Evolutionary conservation across 2,888 invertebrate species (phyloP).

Genomic region (Furcula furcula): DNA sequence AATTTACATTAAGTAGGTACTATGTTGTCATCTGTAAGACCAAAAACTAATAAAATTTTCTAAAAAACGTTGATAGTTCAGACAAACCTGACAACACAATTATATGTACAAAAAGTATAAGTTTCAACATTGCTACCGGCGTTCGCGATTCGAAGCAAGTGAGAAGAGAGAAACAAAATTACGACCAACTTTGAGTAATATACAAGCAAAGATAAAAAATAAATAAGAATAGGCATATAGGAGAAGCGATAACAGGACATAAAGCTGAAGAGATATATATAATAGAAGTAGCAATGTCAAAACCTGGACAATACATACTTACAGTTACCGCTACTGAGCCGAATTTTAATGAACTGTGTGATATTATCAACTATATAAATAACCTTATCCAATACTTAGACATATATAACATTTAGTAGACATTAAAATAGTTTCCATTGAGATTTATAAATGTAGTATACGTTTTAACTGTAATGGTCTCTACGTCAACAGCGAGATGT

Average conservation of each 20-base stretch:
- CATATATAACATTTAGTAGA: slow-evolving; percentile 81
- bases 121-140: slow-evolving; percentile 77
- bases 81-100: slow-evolving; percentile 63
- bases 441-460: slow-evolving; percentile 57
- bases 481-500: slow-evolving; percentile 49
- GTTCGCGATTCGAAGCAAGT: slow-evolving; percentile 28
- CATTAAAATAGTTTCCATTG: slow-evolving; percentile 69
- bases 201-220: slow-evolving; percentile 31
- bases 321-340: slow-evolving; percentile 66
- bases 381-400: slow-evolving; percentile 70
- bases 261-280: slow-evolving; percentile 23
- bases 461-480: slow-evolving; percentile 43
- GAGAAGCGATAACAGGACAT: slow-evolving; percentile 36
- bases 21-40: neutral
- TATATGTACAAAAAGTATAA: slow-evolving; percentile 46
- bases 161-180: slow-evolving; percentile 25
- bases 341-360: slow-evolving; percentile 60
- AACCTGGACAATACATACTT: slow-evolving; percentile 58
- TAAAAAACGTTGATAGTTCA: slow-evolving; percentile 15
- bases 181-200: slow-evolving; percentile 75
- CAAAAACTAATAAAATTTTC: slow-evolving; percentile 12
- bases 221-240: slow-evolving; percentile 32
- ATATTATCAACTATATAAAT: slow-evolving; percentile 54
- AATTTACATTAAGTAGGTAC: no score
- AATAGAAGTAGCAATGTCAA: slow-evolving; percentile 72